These are phyloP conservation scores for Caenorhabditis inopinata DNA, from an alignment of 1,140 invertebrate genomes.

Conservation along the genomic window DNA sequence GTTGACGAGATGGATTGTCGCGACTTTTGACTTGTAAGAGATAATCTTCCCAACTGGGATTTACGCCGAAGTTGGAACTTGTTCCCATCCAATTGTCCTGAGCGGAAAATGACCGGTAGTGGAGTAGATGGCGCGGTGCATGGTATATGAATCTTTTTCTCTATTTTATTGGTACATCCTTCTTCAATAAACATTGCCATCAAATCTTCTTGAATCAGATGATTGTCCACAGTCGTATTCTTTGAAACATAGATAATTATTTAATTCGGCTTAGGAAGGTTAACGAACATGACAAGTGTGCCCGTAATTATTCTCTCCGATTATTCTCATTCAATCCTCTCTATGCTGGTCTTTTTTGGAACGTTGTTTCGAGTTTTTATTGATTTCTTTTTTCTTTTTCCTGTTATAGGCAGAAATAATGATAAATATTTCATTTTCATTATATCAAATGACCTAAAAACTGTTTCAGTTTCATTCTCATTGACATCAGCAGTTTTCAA, in stretches of 20 bases:
- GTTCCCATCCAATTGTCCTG: conserved; percentile 14
- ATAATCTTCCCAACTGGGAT: conserved; percentile 8
- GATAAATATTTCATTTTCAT: too few species aligned
- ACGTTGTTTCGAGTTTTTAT: too few species aligned
- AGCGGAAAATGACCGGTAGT: conserved; percentile 9
- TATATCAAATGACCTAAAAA: too few species aligned
- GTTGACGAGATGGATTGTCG: conserved; percentile 13
- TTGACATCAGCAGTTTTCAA: background rate
- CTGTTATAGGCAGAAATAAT: too few species aligned
- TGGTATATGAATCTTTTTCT: conserved; percentile 38
- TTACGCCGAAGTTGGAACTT: conserved; percentile 23
- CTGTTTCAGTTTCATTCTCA: too few species aligned
- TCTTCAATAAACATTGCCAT: conserved; percentile 39
- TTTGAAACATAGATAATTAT: background rate
- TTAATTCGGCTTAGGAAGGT: too few species aligned
- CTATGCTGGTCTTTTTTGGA: too few species aligned
- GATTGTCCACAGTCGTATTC: conserved; percentile 12
- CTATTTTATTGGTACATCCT: conserved; percentile 23
- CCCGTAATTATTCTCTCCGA: too few species aligned
- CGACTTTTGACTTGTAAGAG: conserved; percentile 22
- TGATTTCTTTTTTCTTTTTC: too few species aligned
- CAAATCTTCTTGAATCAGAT: conserved; percentile 38
- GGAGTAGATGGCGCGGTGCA: conserved; percentile 17
- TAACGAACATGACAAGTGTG: too few species aligned
- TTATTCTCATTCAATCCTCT: too few species aligned